Evolutionary conservation across 1,140 invertebrate genomes (phyloP), one percentile per base, ranked within the genome.

Genomic region (Zophobas morio): DNA sequence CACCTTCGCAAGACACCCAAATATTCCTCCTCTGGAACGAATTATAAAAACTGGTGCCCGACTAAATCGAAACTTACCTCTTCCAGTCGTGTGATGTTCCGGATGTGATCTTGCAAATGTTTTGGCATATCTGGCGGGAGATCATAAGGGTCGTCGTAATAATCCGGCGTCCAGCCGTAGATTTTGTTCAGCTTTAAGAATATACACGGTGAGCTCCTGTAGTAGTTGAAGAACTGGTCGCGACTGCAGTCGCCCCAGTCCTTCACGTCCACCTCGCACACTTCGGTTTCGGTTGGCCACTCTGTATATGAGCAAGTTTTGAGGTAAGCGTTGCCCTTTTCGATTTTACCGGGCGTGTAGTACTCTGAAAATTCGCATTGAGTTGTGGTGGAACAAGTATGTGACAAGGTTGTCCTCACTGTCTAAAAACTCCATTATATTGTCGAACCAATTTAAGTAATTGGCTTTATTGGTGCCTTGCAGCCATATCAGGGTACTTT

Each of bases 401-500:
- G 34, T 37, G 6, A 6, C 0, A 37, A 63, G 34, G 40, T 32
- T 47, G 46, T 35, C 20, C 87, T 88, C 88, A 96, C 94, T 88
- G 82, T 91, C 86, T 76, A 96, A 88, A 84, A 94, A 95, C 42
- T 87, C 87, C 76, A 93, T 91, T 75, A 96, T 89, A 86, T 93
- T 91, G 42, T 89, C 88, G 70, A 92, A 91, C 96, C 96, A 97
- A 80, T 93, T 91, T 79, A 92, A 89, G 84, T 92, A 93, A 82
- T 95, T 96, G 60, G 93, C 92, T 83, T 91, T 88, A 80, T 95
- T 93, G 78, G 91, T 92, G 79, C 93, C 91, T 86, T 93, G 93
- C 89, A 97, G 98, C 93, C 96, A 96, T 85, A 99, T 96, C 73
- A 99, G 90, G 57, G 97, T 98, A 85, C 95, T 97, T 86, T 97